Evolutionary conservation across 2,113 vertebrate species (phyloP), one percentile per base, ranked within the genome.

Genomic region (Pantherophis guttatus): DNA sequence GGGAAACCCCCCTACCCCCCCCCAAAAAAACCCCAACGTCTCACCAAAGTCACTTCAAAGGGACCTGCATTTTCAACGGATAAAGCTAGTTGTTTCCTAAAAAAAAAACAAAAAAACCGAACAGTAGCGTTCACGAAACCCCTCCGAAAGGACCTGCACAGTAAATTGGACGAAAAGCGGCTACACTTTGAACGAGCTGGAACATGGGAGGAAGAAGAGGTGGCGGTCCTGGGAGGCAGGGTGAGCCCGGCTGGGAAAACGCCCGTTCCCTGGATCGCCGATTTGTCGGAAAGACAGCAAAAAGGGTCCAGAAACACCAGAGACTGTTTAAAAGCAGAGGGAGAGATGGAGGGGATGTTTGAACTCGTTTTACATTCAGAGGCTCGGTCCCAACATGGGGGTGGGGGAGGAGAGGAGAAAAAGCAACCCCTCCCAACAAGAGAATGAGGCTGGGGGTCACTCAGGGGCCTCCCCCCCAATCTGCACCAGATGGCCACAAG

Each of bases 21-120:
- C 62, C 26, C 62, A 59, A 59, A 58, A 58, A 24, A 12, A 4
- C 44, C 44, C 4, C 44, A 26, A 62, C 26, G 3, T 95, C 94
- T 96, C 95, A 97, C 97, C 97, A 95, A 98, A 97, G 97, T 97
- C 97, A 97, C 97, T 97, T 96, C 97, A 95, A 97, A 97, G 96
- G 95, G 97, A 93, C 92, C 96, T 95, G 96, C 94, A 94, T 95
- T 94, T 96, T 95, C 11, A 94, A 96, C 90, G 93, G 94, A 95
- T 94, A 97, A 97, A 97, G 97, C 97, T 97, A 94, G 87, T 91
- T 94, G 93, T 95, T 81, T 86, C 95, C 62, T 94, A 91, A 15
- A 70, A 59, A 62, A 62, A 26, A 24, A 24, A 59, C 44, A 10
- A 3, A 26, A 11, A 26, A 94, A 44, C 2, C 39, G 39, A 44